A percentile compares a stretch with the other conserved stretches of the same genome.
phyloP scores from a whole-genome alignment of 64 coral and sea anemone species.

The Porites lutea region DNA sequence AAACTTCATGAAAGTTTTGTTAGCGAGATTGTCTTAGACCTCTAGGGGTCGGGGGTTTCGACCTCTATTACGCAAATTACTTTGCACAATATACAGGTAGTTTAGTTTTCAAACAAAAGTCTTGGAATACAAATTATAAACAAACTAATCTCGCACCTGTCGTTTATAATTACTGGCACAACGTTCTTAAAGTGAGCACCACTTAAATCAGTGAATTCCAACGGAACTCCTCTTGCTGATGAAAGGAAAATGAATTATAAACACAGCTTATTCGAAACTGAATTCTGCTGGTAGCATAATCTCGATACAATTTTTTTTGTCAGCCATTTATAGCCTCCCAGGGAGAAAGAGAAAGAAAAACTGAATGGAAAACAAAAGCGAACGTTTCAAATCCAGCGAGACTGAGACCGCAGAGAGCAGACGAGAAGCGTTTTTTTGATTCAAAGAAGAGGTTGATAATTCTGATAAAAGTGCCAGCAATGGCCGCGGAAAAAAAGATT shows the following conservation, averaged over 20 bases:
- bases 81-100: constrained; percentile 7
- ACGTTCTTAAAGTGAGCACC: neutral
- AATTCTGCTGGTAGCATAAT: neutral
- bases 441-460: no score
- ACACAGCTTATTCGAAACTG: no score
- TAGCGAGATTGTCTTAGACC: neutral
- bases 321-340: neutral
- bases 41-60: neutral
- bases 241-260: neutral
- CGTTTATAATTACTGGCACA: constrained; percentile 2
- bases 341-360: neutral
- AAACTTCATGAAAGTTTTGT: constrained; percentile 11
- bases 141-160: constrained; percentile 7
- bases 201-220: neutral
- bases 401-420: neutral
- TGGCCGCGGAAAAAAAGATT: no score
- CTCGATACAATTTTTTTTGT: neutral
- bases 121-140: neutral
- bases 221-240: neutral
- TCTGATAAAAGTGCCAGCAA: neutral
- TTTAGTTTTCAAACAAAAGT: constrained; percentile 21
- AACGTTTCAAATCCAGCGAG: neutral
- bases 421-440: neutral
- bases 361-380: neutral
- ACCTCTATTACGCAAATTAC: constrained; percentile 8